phyloP scores from a whole-genome alignment of 2,888 invertebrate genomes.

The Thecocarcelia acutangulata region DNA sequence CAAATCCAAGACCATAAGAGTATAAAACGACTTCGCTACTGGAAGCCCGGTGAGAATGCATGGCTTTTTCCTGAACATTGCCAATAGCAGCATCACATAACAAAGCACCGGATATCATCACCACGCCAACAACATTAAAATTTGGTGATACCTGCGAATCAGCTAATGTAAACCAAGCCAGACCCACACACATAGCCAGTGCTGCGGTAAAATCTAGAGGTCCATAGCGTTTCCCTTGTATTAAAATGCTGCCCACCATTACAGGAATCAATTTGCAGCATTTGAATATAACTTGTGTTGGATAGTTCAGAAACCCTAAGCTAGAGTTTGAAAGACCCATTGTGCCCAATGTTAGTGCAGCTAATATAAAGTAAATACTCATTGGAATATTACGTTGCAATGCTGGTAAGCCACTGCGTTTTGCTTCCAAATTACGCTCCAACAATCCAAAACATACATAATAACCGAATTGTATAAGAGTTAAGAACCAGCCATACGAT shows the following conservation, averaged over 20 bases:
- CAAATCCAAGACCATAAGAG: slow-evolving; percentile 93
- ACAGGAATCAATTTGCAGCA: slow-evolving; percentile 98
- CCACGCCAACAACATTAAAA: slow-evolving; percentile 86
- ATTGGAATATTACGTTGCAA: slow-evolving; percentile 90
- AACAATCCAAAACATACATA: slow-evolving; percentile 90
- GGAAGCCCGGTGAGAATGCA: slow-evolving; percentile 90
- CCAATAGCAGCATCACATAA: slow-evolving; percentile 97
- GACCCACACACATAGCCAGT: slow-evolving; percentile 91
- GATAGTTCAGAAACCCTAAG: slow-evolving; percentile 96
- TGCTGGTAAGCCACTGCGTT: slow-evolving; percentile 77
- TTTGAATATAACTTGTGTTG: slow-evolving; percentile 98
- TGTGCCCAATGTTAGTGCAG: slow-evolving; percentile 94
- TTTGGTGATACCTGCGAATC: slow-evolving; percentile 89
- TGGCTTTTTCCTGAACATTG: slow-evolving; percentile 97
- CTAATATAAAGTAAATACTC: slow-evolving; percentile 89
- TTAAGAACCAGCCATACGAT: slow-evolving; percentile 95
- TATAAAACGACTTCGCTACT: slow-evolving; percentile 96
- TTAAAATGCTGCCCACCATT: slow-evolving; percentile 94
- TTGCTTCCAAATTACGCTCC: slow-evolving; percentile 85
- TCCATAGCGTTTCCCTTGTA: slow-evolving; percentile 93
- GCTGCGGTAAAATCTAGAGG: slow-evolving; percentile 92
- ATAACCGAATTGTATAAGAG: slow-evolving; percentile 93
- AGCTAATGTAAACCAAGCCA: slow-evolving; percentile 94
- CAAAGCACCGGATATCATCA: slow-evolving; percentile 91
- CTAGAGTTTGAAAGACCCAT: slow-evolving; percentile 98